Evolutionary conservation across 2,888 invertebrate species (phyloP), one percentile per base, ranked within the genome.

Genomic region (Thalpophila matura): DNA sequence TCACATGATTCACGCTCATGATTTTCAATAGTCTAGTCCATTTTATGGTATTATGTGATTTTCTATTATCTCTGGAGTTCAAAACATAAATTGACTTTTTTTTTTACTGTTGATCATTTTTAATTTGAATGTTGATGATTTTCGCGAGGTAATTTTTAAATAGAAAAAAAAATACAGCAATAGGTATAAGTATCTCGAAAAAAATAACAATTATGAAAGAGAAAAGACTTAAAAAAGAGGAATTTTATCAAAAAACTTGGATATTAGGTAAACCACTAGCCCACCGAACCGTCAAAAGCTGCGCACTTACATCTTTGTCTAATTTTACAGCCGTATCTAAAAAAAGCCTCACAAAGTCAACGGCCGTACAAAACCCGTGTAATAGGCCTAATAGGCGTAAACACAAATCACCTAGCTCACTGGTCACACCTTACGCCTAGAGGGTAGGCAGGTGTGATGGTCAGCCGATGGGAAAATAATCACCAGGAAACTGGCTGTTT

Each of bases 321-420:
- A 42, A 29, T 43, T 54, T 22, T 33, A 40, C 53, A 37, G 33
- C 29, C 18, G 18, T 31, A 43, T 79, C 77, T 82, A 82, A 74
- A 81, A 84, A 85, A 82, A 83, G 63, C 49, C 51, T 59, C 16
- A 58, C 70, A 74, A 79, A 81, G 85, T 82, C 78, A 77, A 77
- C 73, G 81, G 61, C 77, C 78, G 67, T 60, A 79, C 82, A 85
- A 82, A 86, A 82, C 79, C 70, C 49, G 60, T 71, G 69, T 77
- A 76, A 77, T 86, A 87, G 87, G 85, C 86, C 82, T 88, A 89
- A 88, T 79, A 70, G 72, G 86, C 87, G 88, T 84, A 79, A 87
- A 86, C 82, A 82, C 77, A 82, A 80, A 82, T 83, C 80, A 77
- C 81, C 73, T 75, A 74, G 82, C 63, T 83, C 85, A 81, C 42